These are phyloP conservation scores for Megalurothrips usitatus DNA, from an alignment of 2,888 invertebrate genomes.

Conservation along the genomic window DNA sequence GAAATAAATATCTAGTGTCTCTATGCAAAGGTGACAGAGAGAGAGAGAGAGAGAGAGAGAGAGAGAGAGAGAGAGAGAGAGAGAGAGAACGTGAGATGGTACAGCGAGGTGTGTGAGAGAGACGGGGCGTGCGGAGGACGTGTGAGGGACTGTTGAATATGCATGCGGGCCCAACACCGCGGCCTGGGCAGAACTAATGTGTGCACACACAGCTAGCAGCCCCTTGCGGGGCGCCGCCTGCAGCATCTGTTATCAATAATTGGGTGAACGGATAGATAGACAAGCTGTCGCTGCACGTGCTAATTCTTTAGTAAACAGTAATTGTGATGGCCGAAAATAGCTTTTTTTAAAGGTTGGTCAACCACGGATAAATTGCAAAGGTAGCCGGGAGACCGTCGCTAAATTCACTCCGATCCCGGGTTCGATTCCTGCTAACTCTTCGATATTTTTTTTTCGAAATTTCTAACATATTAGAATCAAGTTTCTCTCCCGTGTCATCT, in stretches of 20 bases:
- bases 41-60: not conserved
- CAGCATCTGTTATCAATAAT: slow-evolving; percentile 23
- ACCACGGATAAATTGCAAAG: no score
- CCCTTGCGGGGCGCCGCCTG: not conserved
- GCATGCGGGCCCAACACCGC: not conserved
- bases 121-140: not conserved
- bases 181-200: slow-evolving; percentile 8
- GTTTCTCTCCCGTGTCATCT: no score
- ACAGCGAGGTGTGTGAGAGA: not conserved
- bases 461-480: no score
- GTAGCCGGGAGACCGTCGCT: no score
- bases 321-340: no score
- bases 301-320: no score
- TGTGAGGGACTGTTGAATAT: slow-evolving; percentile 22
- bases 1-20: not conserved
- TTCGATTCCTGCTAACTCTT: no score
- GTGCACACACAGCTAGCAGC: not conserved
- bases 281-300: no score
- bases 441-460: no score
- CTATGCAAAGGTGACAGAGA: not conserved
- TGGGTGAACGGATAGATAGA: not conserved
- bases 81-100: not conserved
- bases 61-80: not conserved
- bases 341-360: no score
- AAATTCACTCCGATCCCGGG: no score